phyloP scores from a whole-genome alignment of 1,140 invertebrate genomes.

The Trichonephila clavata region DNA sequence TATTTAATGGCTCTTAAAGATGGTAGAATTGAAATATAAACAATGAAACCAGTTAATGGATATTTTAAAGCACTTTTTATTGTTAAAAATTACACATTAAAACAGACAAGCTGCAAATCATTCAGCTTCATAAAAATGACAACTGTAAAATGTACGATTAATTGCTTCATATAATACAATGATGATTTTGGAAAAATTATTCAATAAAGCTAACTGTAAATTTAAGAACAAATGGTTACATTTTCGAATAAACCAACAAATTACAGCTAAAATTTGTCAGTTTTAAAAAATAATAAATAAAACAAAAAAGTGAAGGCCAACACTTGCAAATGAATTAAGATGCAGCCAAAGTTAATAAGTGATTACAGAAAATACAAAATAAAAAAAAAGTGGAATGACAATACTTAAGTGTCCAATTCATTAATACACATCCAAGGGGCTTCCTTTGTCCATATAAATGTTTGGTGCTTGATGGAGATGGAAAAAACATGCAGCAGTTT shows the following conservation, averaged over 20 bases:
- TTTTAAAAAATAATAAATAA: slow-evolving; percentile 24
- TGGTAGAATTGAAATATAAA: not conserved
- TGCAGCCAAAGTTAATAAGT: not conserved
- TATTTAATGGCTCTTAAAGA: too few relatives aligned
- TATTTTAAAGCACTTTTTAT: slow-evolving; percentile 68
- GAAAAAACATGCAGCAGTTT: not conserved
- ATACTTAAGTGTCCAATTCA: not conserved
- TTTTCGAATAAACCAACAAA: slow-evolving; percentile 15
- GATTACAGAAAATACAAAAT: slow-evolving; percentile 15
- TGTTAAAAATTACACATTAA: slow-evolving; percentile 75
- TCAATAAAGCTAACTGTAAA: slow-evolving; percentile 44
- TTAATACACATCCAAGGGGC: not conserved
- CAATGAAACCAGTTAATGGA: not conserved
- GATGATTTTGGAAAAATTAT: slow-evolving; percentile 57
- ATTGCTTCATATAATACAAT: slow-evolving; percentile 72
- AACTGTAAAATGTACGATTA: slow-evolving; percentile 74
- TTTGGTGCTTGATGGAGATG: not conserved
- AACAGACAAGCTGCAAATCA: slow-evolving; percentile 74
- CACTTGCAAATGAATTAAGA: not conserved
- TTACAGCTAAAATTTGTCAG: slow-evolving; percentile 35
- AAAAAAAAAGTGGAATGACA: slow-evolving; percentile 32
- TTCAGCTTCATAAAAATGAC: slow-evolving; percentile 76
- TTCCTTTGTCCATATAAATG: not conserved
- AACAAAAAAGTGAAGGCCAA: not conserved
- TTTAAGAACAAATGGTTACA: slow-evolving; percentile 25